These are phyloP conservation scores for Melipona bicolor DNA, from an alignment of 2,888 invertebrate genomes.

Conservation along the genomic window DNA sequence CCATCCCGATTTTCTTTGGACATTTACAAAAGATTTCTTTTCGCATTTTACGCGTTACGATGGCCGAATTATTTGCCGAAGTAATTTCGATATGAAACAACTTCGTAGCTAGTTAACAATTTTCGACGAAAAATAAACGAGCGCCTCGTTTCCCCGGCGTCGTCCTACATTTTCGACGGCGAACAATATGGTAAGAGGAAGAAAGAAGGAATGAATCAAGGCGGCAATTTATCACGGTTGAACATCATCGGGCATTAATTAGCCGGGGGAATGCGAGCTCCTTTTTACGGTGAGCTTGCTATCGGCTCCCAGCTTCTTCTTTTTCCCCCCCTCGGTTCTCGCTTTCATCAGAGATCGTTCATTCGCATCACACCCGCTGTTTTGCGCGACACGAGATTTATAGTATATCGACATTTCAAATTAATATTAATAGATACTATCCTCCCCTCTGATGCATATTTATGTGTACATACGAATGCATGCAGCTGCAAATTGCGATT, in stretches of 20 bases:
- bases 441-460: slow-evolving; percentile 2
- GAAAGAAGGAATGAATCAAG: not conserved
- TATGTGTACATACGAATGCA: not conserved
- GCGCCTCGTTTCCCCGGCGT: no score
- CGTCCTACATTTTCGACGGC: not conserved
- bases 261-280: slow-evolving; percentile 10
- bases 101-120: not conserved
- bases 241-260: slow-evolving; percentile 43
- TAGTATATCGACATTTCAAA: slow-evolving; percentile 60
- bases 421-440: slow-evolving; percentile 66
- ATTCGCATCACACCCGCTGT: slow-evolving; percentile 49
- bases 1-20: not conserved
- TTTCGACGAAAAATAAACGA: not conserved
- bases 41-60: not conserved
- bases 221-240: slow-evolving; percentile 10
- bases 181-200: not conserved
- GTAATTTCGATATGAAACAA: not conserved
- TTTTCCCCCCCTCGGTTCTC: not conserved
- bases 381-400: slow-evolving; percentile 61
- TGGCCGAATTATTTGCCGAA: not conserved
- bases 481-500: not conserved
- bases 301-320: not conserved
- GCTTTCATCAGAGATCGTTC: slow-evolving; percentile 15
- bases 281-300: slow-evolving; percentile 8
- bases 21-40: not conserved